These are phyloP conservation scores for Engraulis encrasicolus DNA, from an alignment of 2,113 vertebrate species.

Conservation along the genomic window DNA sequence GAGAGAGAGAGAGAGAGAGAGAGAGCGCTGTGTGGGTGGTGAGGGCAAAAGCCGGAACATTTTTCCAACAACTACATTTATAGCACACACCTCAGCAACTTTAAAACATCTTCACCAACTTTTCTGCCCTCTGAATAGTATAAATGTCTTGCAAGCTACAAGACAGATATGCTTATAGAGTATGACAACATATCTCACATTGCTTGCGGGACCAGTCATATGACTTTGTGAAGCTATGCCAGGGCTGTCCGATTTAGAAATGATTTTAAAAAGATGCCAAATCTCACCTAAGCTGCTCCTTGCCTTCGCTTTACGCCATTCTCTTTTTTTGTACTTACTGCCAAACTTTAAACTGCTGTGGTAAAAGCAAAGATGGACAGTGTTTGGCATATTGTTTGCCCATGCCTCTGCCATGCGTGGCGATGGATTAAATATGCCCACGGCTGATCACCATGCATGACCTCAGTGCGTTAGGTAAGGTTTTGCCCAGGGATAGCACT, in stretches of 20 bases:
- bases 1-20: not conserved
- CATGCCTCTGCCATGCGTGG: too few species aligned
- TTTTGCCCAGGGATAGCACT: not conserved
- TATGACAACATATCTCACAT: not conserved
- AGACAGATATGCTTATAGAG: not conserved
- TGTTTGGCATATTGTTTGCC: too few species aligned
- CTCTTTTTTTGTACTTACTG: too few species aligned
- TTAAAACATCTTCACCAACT: not conserved
- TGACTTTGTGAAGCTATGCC: too few species aligned
- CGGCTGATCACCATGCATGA: too few species aligned
- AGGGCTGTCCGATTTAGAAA: not conserved
- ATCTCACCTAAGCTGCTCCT: too few species aligned
- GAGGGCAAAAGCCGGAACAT: slow-evolving; percentile 6
- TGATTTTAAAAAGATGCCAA: not conserved
- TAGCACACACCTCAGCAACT: not conserved
- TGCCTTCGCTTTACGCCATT: too few species aligned
- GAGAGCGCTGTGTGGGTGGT: not conserved
- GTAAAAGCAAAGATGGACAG: too few species aligned
- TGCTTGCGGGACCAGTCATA: too few species aligned
- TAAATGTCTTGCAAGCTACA: not conserved
- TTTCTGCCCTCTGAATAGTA: too few species aligned
- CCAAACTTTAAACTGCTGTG: too few species aligned
- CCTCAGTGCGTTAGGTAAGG: not conserved
- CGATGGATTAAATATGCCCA: too few species aligned
- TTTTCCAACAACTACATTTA: slow-evolving; percentile 6